phyloP scores from a whole-genome alignment of 2,113 vertebrate species.

The Brachypodius melanocephalos region DNA sequence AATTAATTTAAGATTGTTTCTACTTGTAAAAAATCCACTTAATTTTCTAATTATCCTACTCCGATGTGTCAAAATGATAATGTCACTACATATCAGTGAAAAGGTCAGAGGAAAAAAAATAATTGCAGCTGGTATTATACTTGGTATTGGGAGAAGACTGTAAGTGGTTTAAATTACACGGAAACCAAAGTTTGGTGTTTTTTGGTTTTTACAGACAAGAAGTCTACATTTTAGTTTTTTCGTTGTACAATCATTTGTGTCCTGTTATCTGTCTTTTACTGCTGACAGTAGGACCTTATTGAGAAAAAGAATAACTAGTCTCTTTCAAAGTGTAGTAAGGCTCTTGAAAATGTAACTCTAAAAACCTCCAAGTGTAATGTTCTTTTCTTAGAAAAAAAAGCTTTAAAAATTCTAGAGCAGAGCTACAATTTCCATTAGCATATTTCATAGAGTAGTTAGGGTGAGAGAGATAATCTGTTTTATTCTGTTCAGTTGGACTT shows the following conservation, averaged over 20 bases:
- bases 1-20: neutral
- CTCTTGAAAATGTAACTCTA: neutral
- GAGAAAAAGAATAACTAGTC: neutral
- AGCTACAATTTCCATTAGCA: neutral
- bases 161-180: neutral
- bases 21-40: neutral
- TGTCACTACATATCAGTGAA: conserved; percentile 12
- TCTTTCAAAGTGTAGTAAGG: neutral
- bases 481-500: neutral
- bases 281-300: neutral
- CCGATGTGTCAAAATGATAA: neutral
- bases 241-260: neutral
- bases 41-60: neutral
- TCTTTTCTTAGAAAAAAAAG: neutral
- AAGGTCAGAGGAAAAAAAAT: conserved; percentile 32
- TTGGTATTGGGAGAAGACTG: neutral
- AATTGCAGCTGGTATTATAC: neutral
- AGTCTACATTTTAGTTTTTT: neutral
- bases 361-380: neutral
- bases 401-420: neutral
- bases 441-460: neutral
- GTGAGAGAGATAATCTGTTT: neutral
- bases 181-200: neutral
- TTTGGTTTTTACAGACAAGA: neutral
- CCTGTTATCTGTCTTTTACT: neutral